Percentiles rank a stretch among this genome's conserved stretches.
These are phyloP conservation scores for Aphidoletes aphidimyza DNA, from an alignment of 2,888 invertebrate genomes.

Conservation along the genomic window DNA sequence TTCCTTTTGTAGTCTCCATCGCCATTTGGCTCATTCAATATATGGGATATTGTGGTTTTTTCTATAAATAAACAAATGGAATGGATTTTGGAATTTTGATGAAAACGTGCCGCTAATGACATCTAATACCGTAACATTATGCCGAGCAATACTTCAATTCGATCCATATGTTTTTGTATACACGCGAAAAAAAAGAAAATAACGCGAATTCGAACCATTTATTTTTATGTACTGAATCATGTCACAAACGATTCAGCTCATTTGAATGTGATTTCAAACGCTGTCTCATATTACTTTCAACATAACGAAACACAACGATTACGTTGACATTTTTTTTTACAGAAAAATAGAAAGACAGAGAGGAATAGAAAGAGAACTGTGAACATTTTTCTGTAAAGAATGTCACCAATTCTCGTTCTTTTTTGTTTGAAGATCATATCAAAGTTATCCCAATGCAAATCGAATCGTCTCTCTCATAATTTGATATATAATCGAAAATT, in stretches of 20 bases:
- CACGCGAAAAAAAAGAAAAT: background rate
- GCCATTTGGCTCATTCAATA: too few species aligned
- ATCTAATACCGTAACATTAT: background rate
- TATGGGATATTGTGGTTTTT: background rate
- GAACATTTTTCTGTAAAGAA: too few species aligned
- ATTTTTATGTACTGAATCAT: background rate
- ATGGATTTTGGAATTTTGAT: too few species aligned
- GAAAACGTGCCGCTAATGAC: slow-evolving; percentile 11
- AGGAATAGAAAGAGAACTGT: too few species aligned
- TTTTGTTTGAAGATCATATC: background rate
- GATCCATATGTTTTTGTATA: slow-evolving; percentile 5
- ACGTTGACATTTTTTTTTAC: background rate
- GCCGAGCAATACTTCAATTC: background rate
- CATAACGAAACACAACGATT: background rate
- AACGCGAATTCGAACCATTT: slow-evolving; percentile 19
- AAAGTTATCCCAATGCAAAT: slow-evolving; percentile 34
- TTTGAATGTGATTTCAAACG: background rate
- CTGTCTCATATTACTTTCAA: background rate
- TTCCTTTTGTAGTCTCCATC: too few species aligned
- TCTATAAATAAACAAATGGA: background rate
- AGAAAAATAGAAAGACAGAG: background rate
- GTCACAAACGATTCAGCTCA: background rate
- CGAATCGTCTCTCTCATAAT: background rate
- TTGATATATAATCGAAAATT: slow-evolving; percentile 18
- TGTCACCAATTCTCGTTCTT: too few species aligned